Evolutionary conservation across 2,113 vertebrate genomes (phyloP), one percentile per base, ranked within the genome.

Genomic region (Neolamprologus hecqui): DNA sequence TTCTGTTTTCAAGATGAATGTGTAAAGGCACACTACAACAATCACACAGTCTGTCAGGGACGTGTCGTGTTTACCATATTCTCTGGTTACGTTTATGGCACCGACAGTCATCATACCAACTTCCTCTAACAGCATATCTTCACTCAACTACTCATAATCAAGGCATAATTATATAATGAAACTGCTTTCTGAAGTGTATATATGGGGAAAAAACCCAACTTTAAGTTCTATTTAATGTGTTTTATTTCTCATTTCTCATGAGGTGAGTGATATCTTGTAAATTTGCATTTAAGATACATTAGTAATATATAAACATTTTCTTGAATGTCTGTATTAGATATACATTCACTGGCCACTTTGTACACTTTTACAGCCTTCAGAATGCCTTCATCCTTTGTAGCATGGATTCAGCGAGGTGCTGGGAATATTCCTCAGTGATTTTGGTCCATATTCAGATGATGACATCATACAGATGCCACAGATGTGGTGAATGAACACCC

Each of bases 371-470:
- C 40, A 45, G 37, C 37, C 65, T 10, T 26, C 65, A 73, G 5
- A 73, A 4, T 4, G 5, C 0, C 37, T 70, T 70, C 0, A 70
- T 23, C 3, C 37, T 68, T 21, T 37, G 35, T 68, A 5, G 3
- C 33, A 65, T 33, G 17, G 54, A 60, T 63, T 63, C 58, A 63
- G 9, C 1, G 6, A 21, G 19, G 31, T 65, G 19, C 33, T 65
- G 17, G 31, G 33, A 65, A 65, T n/a, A 13, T 37, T 65, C 31
- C 19, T 65, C 60, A 13, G 0, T 12, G 33, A 37, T 21, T 21
- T 37, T 65, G 10, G 19, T 33, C 57, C 57, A 33, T 33, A 19
- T 60, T 19, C 9, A 6, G 57, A 19, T 60, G 57, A 33, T 65
- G 19, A 0, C 10, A 2, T 65, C 60, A 21, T 2, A 21, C 31